These are phyloP conservation scores for Macrocentrus cingulum DNA, from an alignment of 1,140 invertebrate species.

Conservation along the genomic window DNA sequence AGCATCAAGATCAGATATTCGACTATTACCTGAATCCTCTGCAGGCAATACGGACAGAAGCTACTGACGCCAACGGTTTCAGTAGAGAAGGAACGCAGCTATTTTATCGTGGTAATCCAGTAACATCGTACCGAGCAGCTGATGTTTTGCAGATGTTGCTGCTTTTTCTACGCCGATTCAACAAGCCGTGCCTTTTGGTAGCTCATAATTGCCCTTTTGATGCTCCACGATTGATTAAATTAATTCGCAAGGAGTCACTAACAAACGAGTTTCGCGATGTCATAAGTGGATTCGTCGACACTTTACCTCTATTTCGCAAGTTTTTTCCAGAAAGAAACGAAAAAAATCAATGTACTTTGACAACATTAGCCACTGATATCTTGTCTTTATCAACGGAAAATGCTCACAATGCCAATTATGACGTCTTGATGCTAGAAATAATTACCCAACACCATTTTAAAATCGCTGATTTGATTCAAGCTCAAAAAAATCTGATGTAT, in stretches of 20 bases:
- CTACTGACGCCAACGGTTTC: not conserved
- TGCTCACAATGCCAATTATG: constrained; percentile 17
- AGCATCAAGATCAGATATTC: constrained; percentile 6
- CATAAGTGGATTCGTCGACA: constrained; percentile 18
- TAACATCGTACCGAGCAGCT: not conserved
- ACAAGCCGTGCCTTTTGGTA: constrained; percentile 17
- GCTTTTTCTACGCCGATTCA: not conserved
- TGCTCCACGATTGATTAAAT: constrained; percentile 15
- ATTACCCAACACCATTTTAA: not conserved
- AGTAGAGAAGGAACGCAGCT: not conserved
- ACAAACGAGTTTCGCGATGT: constrained; percentile 10
- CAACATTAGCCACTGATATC: not conserved
- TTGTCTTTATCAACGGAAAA: not conserved
- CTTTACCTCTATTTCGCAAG: constrained; percentile 15
- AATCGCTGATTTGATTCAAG: not conserved
- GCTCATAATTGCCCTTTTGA: constrained; percentile 24
- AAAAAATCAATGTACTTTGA: constrained; percentile 2
- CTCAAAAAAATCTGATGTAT: not conserved
- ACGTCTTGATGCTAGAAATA: constrained; percentile 9
- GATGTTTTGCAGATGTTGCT: constrained; percentile 1
- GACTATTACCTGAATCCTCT: constrained; percentile 7
- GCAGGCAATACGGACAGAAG: not conserved
- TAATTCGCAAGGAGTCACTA: constrained; percentile 5
- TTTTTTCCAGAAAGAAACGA: constrained; percentile 10
- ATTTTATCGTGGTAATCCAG: not conserved